These are phyloP conservation scores for Choloepus didactylus DNA, from an alignment of 2,797 vertebrate genomes.

Conservation along the genomic window DNA sequence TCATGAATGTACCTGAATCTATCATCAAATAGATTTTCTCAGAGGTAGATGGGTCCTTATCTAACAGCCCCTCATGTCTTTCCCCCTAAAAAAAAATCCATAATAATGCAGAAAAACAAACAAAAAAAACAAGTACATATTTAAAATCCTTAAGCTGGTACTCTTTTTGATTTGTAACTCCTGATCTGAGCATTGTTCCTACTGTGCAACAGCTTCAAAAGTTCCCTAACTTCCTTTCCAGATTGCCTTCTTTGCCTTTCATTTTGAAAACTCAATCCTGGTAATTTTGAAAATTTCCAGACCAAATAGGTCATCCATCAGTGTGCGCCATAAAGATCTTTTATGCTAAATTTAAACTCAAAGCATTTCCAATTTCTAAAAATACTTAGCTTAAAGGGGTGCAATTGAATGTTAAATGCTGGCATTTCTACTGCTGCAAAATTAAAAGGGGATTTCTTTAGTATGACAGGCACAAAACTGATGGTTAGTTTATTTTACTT, in stretches of 20 bases:
- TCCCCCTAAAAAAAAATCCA: neutral
- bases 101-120: neutral
- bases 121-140: neutral
- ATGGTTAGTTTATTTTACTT: slow-evolving; percentile 33
- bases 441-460: neutral
- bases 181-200: slow-evolving; percentile 27
- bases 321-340: neutral
- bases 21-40: neutral
- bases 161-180: neutral
- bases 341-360: slow-evolving; percentile 49
- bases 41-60: neutral
- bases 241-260: neutral
- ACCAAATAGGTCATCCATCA: neutral
- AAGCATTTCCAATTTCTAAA: slow-evolving; percentile 48
- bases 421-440: slow-evolving; percentile 23
- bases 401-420: neutral
- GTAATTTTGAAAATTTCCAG: slow-evolving; percentile 51
- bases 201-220: neutral
- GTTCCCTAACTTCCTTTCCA: neutral
- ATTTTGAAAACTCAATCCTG: slow-evolving; percentile 22
- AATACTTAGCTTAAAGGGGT: neutral
- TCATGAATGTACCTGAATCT: neutral
- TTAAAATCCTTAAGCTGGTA: slow-evolving; percentile 15
- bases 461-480: neutral
- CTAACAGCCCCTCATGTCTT: neutral